Percentiles rank a stretch among this genome's conserved stretches.
Conservation (phyloP, 2,797 vertebrate species). For the Melanotaenia maccullochi region DNA sequence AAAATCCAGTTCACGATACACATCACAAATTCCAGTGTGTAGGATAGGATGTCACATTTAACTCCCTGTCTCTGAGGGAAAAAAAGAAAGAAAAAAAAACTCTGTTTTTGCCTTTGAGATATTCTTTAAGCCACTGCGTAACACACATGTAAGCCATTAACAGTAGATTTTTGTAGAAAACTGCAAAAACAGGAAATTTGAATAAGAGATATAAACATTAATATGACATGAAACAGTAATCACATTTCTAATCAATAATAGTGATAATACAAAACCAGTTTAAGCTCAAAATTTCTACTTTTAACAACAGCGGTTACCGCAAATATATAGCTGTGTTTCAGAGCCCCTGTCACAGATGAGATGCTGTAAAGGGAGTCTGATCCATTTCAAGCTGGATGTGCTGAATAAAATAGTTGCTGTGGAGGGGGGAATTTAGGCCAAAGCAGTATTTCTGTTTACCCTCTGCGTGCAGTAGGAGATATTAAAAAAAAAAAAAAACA, state of each 20-base stretch:
- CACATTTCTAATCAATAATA: background rate
- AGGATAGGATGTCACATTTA: conserved; percentile 63
- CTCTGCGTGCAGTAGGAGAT: conserved; percentile 30
- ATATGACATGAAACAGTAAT: conserved; percentile 21
- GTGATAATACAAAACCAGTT: conserved; percentile 20
- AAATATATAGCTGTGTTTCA: conserved; percentile 42
- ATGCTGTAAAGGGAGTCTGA: conserved; percentile 59
- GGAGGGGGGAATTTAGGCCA: conserved; percentile 65
- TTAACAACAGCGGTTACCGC: conserved; percentile 33
- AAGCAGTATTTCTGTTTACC: conserved; percentile 56
- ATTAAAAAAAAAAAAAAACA: conserved; percentile 38
- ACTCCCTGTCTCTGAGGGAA: conserved; percentile 50
- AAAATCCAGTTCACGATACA: conserved; percentile 52
- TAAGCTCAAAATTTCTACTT: conserved; percentile 30
- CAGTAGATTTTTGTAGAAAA: conserved; percentile 40
- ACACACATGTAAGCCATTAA: conserved; percentile 41
- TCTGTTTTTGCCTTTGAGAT: conserved; percentile 47
- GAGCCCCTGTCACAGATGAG: conserved; percentile 54
- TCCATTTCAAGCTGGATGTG: conserved; percentile 54
- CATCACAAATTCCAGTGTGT: conserved; percentile 61
- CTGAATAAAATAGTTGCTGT: conserved; percentile 63
- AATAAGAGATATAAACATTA: conserved; percentile 23
- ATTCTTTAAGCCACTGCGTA: conserved; percentile 33
- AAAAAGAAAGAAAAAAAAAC: conserved; percentile 41
- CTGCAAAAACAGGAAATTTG: conserved; percentile 5